Evolutionary conservation across 2,797 vertebrate genomes (phyloP).

Genomic region (Knipowitschia caucasica): DNA sequence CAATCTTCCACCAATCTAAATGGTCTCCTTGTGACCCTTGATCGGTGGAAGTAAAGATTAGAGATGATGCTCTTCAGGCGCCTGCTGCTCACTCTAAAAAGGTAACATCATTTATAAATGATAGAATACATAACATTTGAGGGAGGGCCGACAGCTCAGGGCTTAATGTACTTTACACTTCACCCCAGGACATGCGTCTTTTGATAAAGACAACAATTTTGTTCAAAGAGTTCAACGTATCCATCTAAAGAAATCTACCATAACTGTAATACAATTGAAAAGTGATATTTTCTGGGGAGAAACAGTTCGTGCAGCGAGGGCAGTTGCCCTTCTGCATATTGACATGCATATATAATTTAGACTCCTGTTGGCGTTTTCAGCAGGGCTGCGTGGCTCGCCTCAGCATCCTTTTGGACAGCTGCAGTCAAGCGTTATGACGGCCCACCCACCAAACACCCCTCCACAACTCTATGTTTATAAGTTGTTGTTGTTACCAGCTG

Average conservation of each 20-base stretch:
- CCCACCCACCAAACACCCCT: slow-evolving; percentile 13
- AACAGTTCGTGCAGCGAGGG: slow-evolving; percentile 9
- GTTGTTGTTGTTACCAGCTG: slow-evolving; percentile 9
- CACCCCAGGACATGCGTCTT: slow-evolving; percentile 27
- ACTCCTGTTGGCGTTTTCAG: slow-evolving; percentile 12
- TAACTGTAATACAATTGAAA: neutral
- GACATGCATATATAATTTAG: slow-evolving; percentile 46
- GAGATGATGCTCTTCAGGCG: slow-evolving; percentile 13
- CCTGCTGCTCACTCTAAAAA: slow-evolving; percentile 44
- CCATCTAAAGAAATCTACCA: neutral
- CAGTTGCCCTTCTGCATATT: slow-evolving; percentile 30
- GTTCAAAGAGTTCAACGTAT: slow-evolving; percentile 1
- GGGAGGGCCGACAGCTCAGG: slow-evolving; percentile 47
- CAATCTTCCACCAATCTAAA: too few relatives aligned
- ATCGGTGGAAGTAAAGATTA: slow-evolving; percentile 20
- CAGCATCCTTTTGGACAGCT: slow-evolving; percentile 25
- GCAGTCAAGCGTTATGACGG: slow-evolving; percentile 1
- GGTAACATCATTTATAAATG: slow-evolving; percentile 61
- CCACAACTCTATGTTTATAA: slow-evolving; percentile 24
- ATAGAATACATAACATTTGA: slow-evolving; percentile 38
- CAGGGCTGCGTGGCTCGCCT: neutral
- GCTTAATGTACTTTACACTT: slow-evolving; percentile 53
- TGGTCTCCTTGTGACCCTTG: neutral
- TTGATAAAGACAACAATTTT: slow-evolving; percentile 26
- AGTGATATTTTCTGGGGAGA: slow-evolving; percentile 1